These are phyloP conservation scores for Enhydra lutris DNA, from an alignment of 2,113 vertebrate species.

Conservation along the genomic window DNA sequence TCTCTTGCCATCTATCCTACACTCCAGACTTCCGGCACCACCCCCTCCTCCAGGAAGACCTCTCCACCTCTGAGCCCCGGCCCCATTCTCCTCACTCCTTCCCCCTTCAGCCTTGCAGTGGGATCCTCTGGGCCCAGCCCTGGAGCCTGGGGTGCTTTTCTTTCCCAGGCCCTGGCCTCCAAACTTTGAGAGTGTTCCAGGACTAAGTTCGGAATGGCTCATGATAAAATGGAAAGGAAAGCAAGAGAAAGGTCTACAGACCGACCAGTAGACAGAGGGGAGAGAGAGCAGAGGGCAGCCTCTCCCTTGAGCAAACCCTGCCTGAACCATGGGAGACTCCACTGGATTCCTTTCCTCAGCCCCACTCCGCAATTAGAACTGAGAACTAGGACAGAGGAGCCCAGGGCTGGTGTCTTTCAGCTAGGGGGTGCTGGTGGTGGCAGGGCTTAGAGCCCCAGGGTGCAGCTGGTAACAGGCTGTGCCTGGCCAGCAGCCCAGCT, in stretches of 20 bases:
- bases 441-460: conserved; percentile 24
- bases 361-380: background rate
- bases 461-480: conserved; percentile 80
- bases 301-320: background rate
- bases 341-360: background rate
- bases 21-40: background rate
- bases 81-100: background rate
- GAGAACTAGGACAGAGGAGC: background rate
- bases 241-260: background rate
- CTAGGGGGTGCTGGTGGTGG: background rate
- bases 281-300: background rate
- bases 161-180: background rate
- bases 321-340: background rate
- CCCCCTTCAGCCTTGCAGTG: background rate
- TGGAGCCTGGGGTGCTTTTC: background rate
- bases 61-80: background rate
- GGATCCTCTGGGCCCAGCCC: background rate
- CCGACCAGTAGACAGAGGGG: conserved; percentile 58
- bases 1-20: background rate
- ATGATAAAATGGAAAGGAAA: background rate
- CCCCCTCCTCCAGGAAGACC: background rate
- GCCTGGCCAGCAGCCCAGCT: conserved; percentile 68
- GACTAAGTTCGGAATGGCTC: background rate
- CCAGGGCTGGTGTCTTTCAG: background rate
- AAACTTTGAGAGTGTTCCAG: background rate